phyloP scores from a whole-genome alignment of 1,140 invertebrate species.

The Calephelis nemesis region DNA sequence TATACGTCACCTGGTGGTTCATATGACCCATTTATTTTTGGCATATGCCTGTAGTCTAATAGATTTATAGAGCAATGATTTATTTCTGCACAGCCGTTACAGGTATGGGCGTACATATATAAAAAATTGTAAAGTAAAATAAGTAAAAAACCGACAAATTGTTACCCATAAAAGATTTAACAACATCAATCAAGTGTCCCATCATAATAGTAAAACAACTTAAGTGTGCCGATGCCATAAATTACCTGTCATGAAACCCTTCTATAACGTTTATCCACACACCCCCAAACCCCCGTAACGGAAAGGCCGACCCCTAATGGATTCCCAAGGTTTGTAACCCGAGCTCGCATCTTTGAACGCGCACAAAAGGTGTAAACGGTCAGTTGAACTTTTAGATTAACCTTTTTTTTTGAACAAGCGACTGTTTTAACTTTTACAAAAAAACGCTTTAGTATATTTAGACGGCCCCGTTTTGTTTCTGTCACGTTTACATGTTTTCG shows the following conservation, averaged over 20 bases:
- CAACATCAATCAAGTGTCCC: slow-evolving; percentile 6
- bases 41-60: too few species aligned
- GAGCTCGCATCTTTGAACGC: slow-evolving; percentile 29
- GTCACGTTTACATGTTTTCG: neutral
- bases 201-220: neutral
- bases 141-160: neutral
- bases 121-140: too few species aligned
- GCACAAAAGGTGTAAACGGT: slow-evolving; percentile 23
- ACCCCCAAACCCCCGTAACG: neutral
- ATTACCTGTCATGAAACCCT: slow-evolving; percentile 12
- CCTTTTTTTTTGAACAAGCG: neutral
- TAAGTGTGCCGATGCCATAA: slow-evolving; percentile 5
- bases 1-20: too few species aligned
- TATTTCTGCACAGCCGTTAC: too few species aligned
- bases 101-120: too few species aligned
- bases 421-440: neutral
- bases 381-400: slow-evolving; percentile 12
- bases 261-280: neutral
- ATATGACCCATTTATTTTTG: too few species aligned
- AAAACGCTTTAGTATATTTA: neutral
- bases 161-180: neutral
- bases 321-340: slow-evolving; percentile 30
- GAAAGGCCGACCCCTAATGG: slow-evolving; percentile 29
- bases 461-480: neutral
- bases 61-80: too few species aligned